phyloP scores from a whole-genome alignment of 64 coral and sea anemone species.

The Acropora tenuis region DNA sequence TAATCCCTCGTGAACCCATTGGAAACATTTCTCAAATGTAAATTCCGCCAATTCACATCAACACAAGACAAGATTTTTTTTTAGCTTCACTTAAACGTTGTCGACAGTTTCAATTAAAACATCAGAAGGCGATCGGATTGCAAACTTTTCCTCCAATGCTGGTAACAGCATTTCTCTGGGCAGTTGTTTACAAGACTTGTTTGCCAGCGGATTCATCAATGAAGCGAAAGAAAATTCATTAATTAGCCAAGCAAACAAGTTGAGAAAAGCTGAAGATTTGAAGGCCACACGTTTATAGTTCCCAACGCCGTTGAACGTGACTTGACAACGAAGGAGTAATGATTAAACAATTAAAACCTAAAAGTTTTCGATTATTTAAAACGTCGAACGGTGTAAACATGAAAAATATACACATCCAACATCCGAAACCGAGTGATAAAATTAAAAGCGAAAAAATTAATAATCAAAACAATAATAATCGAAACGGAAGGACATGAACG shows the following conservation, averaged over 20 bases:
- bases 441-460: neutral
- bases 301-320: neutral
- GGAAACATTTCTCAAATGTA: neutral
- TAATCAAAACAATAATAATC: too few relatives aligned
- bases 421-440: neutral
- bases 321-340: neutral
- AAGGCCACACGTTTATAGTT: neutral
- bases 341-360: neutral
- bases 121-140: neutral
- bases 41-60: too few relatives aligned
- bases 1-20: neutral
- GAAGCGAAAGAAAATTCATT: conserved; percentile 9
- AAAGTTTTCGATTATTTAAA: neutral
- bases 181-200: conserved; percentile 6
- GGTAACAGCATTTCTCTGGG: neutral
- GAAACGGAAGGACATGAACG: too few relatives aligned
- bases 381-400: neutral
- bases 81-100: neutral
- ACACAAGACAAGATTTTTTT: neutral
- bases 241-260: neutral
- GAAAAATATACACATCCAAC: neutral
- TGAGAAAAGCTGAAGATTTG: neutral
- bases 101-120: conserved; percentile 20
- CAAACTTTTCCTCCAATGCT: neutral
- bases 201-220: conserved; percentile 7